Conservation (phyloP, 1,140 invertebrate species). For the Heliconius melpomene region DNA sequence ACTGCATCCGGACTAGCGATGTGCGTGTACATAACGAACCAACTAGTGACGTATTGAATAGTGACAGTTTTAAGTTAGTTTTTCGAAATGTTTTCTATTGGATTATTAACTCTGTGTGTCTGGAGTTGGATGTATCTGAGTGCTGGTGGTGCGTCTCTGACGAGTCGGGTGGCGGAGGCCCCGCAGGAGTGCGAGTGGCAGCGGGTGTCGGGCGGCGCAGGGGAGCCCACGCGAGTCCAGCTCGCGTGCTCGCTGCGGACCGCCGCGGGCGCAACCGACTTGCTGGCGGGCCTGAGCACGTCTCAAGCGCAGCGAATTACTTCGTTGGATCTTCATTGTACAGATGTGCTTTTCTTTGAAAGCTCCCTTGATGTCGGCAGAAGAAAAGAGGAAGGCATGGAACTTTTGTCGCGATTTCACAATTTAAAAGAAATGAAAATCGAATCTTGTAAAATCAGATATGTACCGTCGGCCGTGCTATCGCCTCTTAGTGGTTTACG, state of each 20-base stretch:
- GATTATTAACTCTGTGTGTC: slow-evolving; percentile 68
- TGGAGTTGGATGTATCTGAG: slow-evolving; percentile 65
- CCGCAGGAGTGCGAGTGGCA: slow-evolving; percentile 87
- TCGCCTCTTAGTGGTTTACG: slow-evolving; percentile 85
- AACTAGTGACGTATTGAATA: slow-evolving; percentile 72
- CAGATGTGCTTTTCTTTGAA: slow-evolving; percentile 90
- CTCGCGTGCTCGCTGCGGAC: slow-evolving; percentile 88
- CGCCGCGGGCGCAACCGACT: slow-evolving; percentile 85
- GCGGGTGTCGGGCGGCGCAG: slow-evolving; percentile 80
- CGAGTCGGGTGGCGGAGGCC: slow-evolving; percentile 80
- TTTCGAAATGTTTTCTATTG: slow-evolving; percentile 72
- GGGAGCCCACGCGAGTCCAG: slow-evolving; percentile 81
- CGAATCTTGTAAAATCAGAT: slow-evolving; percentile 90
- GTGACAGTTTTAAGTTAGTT: slow-evolving; percentile 71
- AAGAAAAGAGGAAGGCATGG: slow-evolving; percentile 82
- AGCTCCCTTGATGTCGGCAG: slow-evolving; percentile 84
- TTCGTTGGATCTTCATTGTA: slow-evolving; percentile 88
- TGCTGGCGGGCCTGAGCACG: slow-evolving; percentile 86
- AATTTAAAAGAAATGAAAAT: slow-evolving; percentile 87
- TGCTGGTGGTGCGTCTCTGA: slow-evolving; percentile 66
- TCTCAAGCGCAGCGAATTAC: slow-evolving; percentile 86
- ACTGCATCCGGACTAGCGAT: slow-evolving; percentile 68
- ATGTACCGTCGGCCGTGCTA: slow-evolving; percentile 87
- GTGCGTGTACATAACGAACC: slow-evolving; percentile 62
- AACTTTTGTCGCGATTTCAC: slow-evolving; percentile 86